Evolutionary conservation across 1,140 invertebrate genomes (phyloP), one percentile per base, ranked within the genome.

Genomic region (Anoplophora glabripennis): DNA sequence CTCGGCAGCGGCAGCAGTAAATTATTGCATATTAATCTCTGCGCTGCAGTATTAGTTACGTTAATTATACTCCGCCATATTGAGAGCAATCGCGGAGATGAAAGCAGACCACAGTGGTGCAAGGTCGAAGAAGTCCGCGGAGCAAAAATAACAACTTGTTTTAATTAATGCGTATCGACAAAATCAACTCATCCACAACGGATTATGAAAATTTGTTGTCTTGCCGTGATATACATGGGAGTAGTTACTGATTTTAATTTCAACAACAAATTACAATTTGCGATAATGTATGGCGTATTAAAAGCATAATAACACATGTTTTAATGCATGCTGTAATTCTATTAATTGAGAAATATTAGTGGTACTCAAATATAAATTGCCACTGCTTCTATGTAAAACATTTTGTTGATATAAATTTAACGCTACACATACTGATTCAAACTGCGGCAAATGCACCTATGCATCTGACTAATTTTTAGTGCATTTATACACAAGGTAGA

Each of bases 21-120:
- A 73, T 73, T 75, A 75, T 75, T 71, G 73, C 72, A 73, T 73
- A 75, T 73, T 75, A 75, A 73, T 75, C 73, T 75, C 72, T 72
- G 67, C 56, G 67, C 73, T 75, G 72, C 73, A 75, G 72, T 75
- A 75, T 75, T 72, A 75, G 70, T 72, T 72, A 75, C 72, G 67
- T 73, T 75, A 75, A 75, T 75, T 75, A 73, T 72, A 61, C 63
- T 65, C 69, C 66, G 69, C 71, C 69, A 71, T 71, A 71, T 73
- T 70, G 71, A 73, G 65, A 64, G 68, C 55, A 63, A 55, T 53
- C 41, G 61, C 5, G 21, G 21, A 67, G 65, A 71, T 71, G 66
- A 63, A 67, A 58, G 58, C 61, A 54, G 63, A 65, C 65, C 65
- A 65, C 65, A 65, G 61, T 21, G 57, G 49, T 44, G 56, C 61